Percentiles rank a stretch among this genome's conserved stretches.
These are phyloP conservation scores for Symphodus melops DNA, from an alignment of 2,113 vertebrate genomes.

Conservation along the genomic window DNA sequence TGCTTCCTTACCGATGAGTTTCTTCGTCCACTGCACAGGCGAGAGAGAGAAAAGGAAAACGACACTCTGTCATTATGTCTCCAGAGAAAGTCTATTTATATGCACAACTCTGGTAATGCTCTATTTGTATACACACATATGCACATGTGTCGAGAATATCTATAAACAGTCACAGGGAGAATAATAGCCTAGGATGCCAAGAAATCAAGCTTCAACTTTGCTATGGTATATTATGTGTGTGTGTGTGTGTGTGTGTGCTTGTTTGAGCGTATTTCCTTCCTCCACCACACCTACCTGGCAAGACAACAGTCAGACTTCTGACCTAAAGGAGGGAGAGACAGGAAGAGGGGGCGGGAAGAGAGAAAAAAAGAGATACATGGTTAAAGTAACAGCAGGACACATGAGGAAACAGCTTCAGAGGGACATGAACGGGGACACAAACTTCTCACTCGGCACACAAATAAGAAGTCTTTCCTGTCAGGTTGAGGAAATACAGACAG, in stretches of 20 bases:
- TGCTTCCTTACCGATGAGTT: conserved; percentile 94
- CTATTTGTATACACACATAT: conserved; percentile 64
- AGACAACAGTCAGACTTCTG: conserved; percentile 94
- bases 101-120: conserved; percentile 60
- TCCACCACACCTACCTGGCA: conserved; percentile 89
- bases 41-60: conserved; percentile 42
- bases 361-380: conserved; percentile 48
- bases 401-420: conserved; percentile 42
- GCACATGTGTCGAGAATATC: conserved; percentile 63
- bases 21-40: conserved; percentile 82
- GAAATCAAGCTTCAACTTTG: conserved; percentile 44
- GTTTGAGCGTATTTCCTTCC: conserved; percentile 50
- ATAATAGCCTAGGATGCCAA: conserved; percentile 60
- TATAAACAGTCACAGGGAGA: conserved; percentile 57
- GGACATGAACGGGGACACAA: conserved; percentile 45
- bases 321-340: conserved; percentile 84
- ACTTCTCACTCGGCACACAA: conserved; percentile 41
- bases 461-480: conserved; percentile 43
- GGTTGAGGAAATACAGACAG: conserved; percentile 35
- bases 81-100: conserved; percentile 71
- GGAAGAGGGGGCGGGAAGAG: conserved; percentile 57
- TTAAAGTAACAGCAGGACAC: conserved; percentile 51
- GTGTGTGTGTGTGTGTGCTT: conserved; percentile 16
- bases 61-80: conserved; percentile 73
- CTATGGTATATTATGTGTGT: conserved; percentile 37